A percentile compares a stretch with the other conserved stretches of the same genome.
Evolutionary conservation across 2,797 vertebrate genomes (phyloP).

Genomic region (Dryobates pubescens): DNA sequence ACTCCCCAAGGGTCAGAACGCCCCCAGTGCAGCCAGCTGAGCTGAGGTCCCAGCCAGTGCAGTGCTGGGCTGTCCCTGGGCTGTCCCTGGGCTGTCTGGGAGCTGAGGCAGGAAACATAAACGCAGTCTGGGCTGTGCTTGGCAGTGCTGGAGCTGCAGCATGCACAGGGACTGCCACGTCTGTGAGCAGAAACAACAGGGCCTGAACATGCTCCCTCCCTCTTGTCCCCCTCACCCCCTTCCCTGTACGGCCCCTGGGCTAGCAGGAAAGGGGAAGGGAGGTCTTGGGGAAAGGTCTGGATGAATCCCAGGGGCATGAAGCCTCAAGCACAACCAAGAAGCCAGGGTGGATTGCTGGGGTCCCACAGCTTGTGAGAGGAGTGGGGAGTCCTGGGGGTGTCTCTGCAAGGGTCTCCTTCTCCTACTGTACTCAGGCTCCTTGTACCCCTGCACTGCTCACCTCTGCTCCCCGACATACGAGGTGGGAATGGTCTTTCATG

Average conservation of each 20-base stretch:
- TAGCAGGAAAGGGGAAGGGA: neutral
- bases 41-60: rapidly evolving
- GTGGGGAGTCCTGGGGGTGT: neutral
- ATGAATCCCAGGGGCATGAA: neutral
- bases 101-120: conserved; percentile 59
- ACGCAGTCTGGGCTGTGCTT: conserved; percentile 38
- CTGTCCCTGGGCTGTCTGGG: neutral
- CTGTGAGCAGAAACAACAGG: conserved; percentile 16
- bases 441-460: neutral
- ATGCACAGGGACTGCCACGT: conserved; percentile 32
- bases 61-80: conserved; percentile 3
- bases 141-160: conserved; percentile 42
- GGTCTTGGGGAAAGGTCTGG: neutral
- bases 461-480: rapidly evolving
- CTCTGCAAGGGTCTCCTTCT: neutral
- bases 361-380: neutral
- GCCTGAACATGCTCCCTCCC: neutral
- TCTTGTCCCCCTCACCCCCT: neutral
- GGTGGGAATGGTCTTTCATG: neutral
- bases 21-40: neutral
- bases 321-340: neutral
- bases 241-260: neutral
- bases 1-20: neutral
- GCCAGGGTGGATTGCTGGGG: rapidly evolving
- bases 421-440: neutral